Conservation (phyloP, 2,888 invertebrate species). For the Lithophane ornitopus region DNA sequence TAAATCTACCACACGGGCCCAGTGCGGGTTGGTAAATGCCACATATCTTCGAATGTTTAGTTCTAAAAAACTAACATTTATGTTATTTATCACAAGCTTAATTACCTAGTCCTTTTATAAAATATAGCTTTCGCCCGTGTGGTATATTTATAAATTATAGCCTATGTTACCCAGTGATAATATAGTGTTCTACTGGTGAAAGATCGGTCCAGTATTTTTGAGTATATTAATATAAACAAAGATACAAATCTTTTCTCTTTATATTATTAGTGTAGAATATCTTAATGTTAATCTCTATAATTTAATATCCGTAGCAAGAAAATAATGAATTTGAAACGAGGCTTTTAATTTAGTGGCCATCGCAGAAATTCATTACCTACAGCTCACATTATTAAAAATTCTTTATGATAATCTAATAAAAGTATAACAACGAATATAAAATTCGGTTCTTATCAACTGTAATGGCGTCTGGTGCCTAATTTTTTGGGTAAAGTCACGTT, state of each 20-base stretch:
- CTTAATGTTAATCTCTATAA: background rate
- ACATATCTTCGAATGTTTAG: no score
- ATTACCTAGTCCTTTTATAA: background rate
- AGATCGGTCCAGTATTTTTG: no score
- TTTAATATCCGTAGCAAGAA: background rate
- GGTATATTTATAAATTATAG: no score
- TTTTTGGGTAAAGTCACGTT: constrained; percentile 74
- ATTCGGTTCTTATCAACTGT: constrained; percentile 50
- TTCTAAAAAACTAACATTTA: background rate
- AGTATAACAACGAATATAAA: constrained; percentile 49
- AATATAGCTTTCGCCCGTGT: background rate
- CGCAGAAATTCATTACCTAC: constrained; percentile 28
- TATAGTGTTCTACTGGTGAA: no score
- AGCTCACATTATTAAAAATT: constrained; percentile 35
- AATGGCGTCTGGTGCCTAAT: constrained; percentile 63
- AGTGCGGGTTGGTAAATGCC: no score
- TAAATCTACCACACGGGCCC: no score
- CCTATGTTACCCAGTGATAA: no score
- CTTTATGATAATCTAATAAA: constrained; percentile 39
- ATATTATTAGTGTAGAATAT: no score
- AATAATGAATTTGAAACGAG: constrained; percentile 13
- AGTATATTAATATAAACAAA: no score
- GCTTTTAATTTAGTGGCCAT: constrained; percentile 20
- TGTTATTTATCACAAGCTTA: background rate
- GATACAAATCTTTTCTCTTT: no score